Evolutionary conservation across 1,140 invertebrate genomes (phyloP).

Genomic region (Ceratina australensis): DNA sequence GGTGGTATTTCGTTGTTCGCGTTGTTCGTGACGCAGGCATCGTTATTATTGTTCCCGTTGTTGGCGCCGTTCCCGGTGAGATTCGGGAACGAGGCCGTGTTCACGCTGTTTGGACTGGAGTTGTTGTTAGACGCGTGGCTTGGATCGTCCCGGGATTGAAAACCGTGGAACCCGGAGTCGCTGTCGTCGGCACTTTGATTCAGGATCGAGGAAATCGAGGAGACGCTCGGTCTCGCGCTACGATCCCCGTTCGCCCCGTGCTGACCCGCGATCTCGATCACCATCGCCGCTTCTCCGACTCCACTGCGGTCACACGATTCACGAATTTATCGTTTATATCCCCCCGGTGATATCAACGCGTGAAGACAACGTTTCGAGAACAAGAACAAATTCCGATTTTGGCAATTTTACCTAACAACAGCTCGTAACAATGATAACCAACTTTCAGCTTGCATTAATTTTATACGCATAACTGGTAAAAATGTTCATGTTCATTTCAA

Average conservation of each 20-base stretch:
- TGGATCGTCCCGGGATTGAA: slow-evolving; percentile 77
- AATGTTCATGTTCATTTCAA: too few species aligned
- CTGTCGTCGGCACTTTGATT: slow-evolving; percentile 82
- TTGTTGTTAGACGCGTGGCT: slow-evolving; percentile 74
- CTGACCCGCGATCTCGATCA: slow-evolving; percentile 62
- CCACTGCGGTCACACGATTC: slow-evolving; percentile 50
- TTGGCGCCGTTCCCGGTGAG: slow-evolving; percentile 65
- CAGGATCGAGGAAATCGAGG: slow-evolving; percentile 78
- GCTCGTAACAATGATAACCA: not conserved
- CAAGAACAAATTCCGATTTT: not conserved
- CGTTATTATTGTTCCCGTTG: slow-evolving; percentile 50
- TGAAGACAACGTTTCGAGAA: too few species aligned
- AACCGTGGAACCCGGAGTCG: slow-evolving; percentile 81
- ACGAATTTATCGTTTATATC: not conserved
- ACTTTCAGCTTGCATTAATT: too few species aligned
- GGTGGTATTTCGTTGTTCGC: slow-evolving; percentile 58
- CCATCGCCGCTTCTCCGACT: slow-evolving; percentile 59
- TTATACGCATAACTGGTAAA: too few species aligned
- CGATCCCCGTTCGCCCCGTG: slow-evolving; percentile 67
- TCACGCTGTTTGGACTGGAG: slow-evolving; percentile 73
- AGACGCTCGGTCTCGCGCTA: slow-evolving; percentile 75
- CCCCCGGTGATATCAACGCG: too few species aligned
- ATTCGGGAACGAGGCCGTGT: slow-evolving; percentile 73
- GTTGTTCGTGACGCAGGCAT: slow-evolving; percentile 41
- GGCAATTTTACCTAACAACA: not conserved